These are phyloP conservation scores for Puntigrus tetrazona DNA, from an alignment of 2,113 vertebrate species.

Conservation along the genomic window DNA sequence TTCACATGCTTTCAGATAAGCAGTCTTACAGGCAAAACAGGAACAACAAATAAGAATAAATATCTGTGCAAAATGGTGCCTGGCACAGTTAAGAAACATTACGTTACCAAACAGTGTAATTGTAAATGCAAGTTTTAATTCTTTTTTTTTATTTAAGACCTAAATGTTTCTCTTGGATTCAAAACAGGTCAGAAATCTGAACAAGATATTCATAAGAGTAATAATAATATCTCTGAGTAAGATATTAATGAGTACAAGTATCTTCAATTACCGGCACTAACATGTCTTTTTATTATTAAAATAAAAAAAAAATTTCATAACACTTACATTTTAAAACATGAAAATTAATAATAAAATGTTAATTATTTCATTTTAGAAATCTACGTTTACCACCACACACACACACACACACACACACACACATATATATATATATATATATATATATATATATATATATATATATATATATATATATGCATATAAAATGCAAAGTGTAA, in stretches of 20 bases:
- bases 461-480: too few relatives aligned
- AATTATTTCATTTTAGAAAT: too few relatives aligned
- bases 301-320: not conserved
- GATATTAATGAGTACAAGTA: not conserved
- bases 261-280: not conserved
- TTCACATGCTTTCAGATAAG: slow-evolving; percentile 42
- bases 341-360: too few relatives aligned
- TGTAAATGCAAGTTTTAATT: not conserved
- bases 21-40: not conserved
- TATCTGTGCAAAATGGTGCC: not conserved
- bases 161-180: not conserved
- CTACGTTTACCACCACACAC: too few relatives aligned
- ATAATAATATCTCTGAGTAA: too few relatives aligned
- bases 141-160: too few relatives aligned
- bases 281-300: not conserved
- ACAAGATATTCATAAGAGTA: not conserved
- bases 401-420: too few relatives aligned
- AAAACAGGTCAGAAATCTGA: not conserved
- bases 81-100: not conserved
- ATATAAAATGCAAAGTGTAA: too few relatives aligned
- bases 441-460: too few relatives aligned
- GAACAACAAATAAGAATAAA: slow-evolving; percentile 24
- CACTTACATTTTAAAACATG: not conserved
- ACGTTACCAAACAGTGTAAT: not conserved
- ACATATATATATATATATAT: too few relatives aligned